Evolutionary conservation across 1,140 invertebrate genomes (phyloP), one percentile per base, ranked within the genome.

Genomic region (Latrodectus geometricus): DNA sequence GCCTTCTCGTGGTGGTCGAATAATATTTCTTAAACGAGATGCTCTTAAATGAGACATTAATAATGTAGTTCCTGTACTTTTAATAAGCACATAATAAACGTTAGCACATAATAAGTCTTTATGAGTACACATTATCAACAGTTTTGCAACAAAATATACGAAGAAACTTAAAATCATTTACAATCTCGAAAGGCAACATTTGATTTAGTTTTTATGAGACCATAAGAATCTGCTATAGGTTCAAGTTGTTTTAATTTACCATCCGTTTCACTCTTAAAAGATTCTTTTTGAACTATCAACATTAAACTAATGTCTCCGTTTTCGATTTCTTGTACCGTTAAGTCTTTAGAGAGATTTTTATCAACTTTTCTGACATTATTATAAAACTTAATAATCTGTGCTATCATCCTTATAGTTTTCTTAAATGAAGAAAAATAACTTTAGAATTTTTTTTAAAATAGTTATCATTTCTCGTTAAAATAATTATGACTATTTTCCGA

Each of bases 341-440:
- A 70, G 21, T 23, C 68, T 35, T 54, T 56, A 12, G n/a, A 54
- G 7, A 21, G 11, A 79, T 69, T 52, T 15, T 9, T 50, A 50
- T 48, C 48, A n/a, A 4, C 15, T 50, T 56, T 61, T 66, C 56
- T 84, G 17, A 17, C 48, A 7, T 74, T 75, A 84, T 66, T 21
- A 23, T 21, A 48, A 78, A 70, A 78, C 61, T 54, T 74, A 52
- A 73, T 74, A 9, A 74, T 87, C 76, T 69, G 9, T 21, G 35
- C 70, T 23, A 35, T 56, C 54, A 56, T 56, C 70, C 11, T 12
- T 73, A 12, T 14, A 66, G 21, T 87, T 35, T 74, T 73, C 21
- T 74, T 80, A 49, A n/a, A 73, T 15, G 76, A 74, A 35, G 66
- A 87, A 52, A 80, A 80, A 21, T 87, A 80, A 9, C n/a, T n/a